Evolutionary conservation across 2,113 vertebrate genomes (phyloP), one percentile per base, ranked within the genome.

Genomic region (Pyrgilauda ruficollis): DNA sequence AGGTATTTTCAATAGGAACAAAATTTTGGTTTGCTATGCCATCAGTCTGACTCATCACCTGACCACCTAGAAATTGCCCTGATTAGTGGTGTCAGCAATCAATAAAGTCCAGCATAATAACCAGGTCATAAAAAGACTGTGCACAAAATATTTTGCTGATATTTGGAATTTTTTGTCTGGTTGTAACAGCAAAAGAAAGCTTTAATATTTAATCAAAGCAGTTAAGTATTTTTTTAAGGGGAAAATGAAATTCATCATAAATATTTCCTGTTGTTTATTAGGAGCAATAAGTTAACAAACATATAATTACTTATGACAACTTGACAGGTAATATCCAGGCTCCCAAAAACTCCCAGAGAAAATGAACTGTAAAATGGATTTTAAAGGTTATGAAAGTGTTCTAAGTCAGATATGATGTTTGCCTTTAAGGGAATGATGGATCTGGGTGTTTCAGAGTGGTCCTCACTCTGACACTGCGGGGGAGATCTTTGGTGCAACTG

Each of bases 121-220:
- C 23, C 68, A 80, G 50, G 63, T 8, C 17, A 10, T 11, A 77
- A 67, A 87, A 76, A 73, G 13, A 67, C 2, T 33, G 7, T 13
- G 30, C 19, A 43, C 39, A 58, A 90, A 52, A 33, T 39, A 81
- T 58, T 93, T 76, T 83, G 59, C 85, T 86, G 85, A 83, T 85
- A 85, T 80, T 80, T 88, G 30, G 50, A 46, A 43, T 89, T 74
- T 80, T 86, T 69, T 47, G 6, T 43, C 68, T 67, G 50, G 50
- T 70, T 77, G 13, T 59, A 89, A 58, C 28, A 84, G 63, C 37
- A 84, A 74, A 95, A 63, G 6, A 89, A 94, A 86, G 26, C 33
- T 86, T 94, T 88, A 96, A 88, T 86, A 93, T 93, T 96, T 93
- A 80, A 97, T 77, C 83, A 88, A 90, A 90, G 59, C 33, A 67